Conservation (phyloP, 2,797 vertebrate species). For the Hapalemur alaotrensis region DNA sequence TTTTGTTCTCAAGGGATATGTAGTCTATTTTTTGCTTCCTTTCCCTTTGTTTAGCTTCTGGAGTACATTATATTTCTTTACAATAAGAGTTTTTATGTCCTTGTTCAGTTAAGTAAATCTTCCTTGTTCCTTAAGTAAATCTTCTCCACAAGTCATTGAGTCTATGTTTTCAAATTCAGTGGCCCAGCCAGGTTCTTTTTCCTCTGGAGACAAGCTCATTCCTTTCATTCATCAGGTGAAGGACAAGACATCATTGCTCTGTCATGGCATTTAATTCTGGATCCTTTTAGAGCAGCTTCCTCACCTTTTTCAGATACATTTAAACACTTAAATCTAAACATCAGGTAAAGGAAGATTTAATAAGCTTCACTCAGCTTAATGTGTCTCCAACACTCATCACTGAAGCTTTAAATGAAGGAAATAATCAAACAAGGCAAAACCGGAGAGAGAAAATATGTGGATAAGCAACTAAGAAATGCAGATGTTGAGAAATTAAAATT, state of each 20-base stretch:
- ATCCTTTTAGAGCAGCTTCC: accelerated
- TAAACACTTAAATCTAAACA: slow-evolving; percentile 45
- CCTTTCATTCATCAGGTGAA: slow-evolving; percentile 62
- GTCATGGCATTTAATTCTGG: neutral
- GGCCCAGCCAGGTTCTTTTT: neutral
- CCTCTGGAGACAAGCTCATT: slow-evolving; percentile 18
- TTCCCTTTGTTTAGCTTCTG: neutral
- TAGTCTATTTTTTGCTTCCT: neutral
- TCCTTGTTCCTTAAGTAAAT: slow-evolving; percentile 39
- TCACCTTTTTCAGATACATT: neutral
- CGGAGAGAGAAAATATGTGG: slow-evolving; percentile 2
- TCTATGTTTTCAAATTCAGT: slow-evolving; percentile 12
- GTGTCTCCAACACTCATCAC: neutral
- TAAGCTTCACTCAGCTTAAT: slow-evolving; percentile 11
- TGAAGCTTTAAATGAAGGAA: slow-evolving; percentile 57
- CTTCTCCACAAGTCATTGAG: slow-evolving; percentile 34
- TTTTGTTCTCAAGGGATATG: slow-evolving; percentile 7
- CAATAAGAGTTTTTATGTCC: slow-evolving; percentile 25
- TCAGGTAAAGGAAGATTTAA: slow-evolving; percentile 42
- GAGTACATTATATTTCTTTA: slow-evolving; percentile 32
- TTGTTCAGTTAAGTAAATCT: neutral
- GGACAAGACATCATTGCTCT: neutral
- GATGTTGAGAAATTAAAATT: slow-evolving; percentile 62
- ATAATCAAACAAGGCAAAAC: slow-evolving; percentile 24
- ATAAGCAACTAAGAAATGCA: slow-evolving; percentile 19